Evolutionary conservation across 2,797 vertebrate species (phyloP).

Genomic region (Serranus cabrilla): DNA sequence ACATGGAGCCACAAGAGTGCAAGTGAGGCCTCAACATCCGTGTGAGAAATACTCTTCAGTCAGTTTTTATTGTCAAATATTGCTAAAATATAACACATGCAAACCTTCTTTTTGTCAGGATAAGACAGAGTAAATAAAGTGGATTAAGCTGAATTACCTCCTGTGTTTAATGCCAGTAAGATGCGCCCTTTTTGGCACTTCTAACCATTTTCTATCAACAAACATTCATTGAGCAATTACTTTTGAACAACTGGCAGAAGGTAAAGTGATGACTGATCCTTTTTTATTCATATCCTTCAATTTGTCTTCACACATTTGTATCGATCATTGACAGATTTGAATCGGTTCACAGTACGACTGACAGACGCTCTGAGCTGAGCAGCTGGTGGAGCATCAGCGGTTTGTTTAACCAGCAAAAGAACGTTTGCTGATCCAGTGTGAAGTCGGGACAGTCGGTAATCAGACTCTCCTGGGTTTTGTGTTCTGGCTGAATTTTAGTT

Average conservation of each 20-base stretch:
- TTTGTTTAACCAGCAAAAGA: too few species aligned
- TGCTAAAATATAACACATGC: neutral
- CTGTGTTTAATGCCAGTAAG: neutral
- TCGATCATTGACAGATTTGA: neutral
- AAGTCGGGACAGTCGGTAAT: too few species aligned
- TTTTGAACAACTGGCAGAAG: neutral
- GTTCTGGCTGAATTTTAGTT: too few species aligned
- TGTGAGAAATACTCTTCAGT: conserved; percentile 34
- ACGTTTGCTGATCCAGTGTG: too few species aligned
- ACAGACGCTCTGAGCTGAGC: too few species aligned
- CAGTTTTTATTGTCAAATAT: conserved; percentile 34
- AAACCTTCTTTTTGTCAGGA: neutral
- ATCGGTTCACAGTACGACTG: neutral
- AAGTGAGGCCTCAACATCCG: conserved; percentile 44
- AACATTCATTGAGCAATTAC: conserved; percentile 16
- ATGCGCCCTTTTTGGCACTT: neutral
- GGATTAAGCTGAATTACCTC: neutral
- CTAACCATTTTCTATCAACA: neutral
- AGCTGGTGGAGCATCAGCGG: too few species aligned
- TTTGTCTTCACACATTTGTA: neutral
- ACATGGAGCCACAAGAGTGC: conserved; percentile 52
- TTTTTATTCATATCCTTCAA: conserved; percentile 15
- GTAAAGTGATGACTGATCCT: conserved; percentile 5
- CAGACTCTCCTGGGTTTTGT: too few species aligned
- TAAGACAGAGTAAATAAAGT: neutral